Evolutionary conservation across 2,797 vertebrate species (phyloP).

Genomic region (Okamejei kenojei): DNA sequence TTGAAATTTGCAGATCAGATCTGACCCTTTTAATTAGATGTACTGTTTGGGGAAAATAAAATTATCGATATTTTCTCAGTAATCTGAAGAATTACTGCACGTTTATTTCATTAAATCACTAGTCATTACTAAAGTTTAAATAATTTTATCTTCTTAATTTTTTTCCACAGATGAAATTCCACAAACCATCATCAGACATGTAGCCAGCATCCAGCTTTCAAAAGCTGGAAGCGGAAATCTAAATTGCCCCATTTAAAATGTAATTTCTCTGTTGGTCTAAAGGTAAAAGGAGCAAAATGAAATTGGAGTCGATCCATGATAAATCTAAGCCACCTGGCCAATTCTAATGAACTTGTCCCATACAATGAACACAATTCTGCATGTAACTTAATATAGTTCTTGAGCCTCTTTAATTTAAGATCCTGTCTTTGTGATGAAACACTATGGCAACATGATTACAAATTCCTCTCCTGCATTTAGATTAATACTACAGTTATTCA

Average conservation of each 20-base stretch:
- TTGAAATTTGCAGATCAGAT: not conserved
- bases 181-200: not conserved
- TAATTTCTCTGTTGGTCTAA: not conserved
- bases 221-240: not conserved
- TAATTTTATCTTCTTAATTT: not conserved
- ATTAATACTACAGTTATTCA: not conserved
- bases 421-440: not conserved
- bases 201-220: not conserved
- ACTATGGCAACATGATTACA: constrained; percentile 28
- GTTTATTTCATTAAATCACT: not conserved
- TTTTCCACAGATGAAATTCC: not conserved
- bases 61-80: not conserved
- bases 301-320: not conserved
- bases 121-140: not conserved
- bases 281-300: not conserved
- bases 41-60: not conserved
- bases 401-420: not conserved
- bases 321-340: constrained; percentile 16
- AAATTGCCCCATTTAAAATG: not conserved
- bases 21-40: not conserved
- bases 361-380: not conserved
- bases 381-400: constrained; percentile 9
- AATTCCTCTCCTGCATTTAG: not conserved
- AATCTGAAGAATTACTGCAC: not conserved
- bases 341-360: not conserved